Evolutionary conservation across 2,113 vertebrate genomes (phyloP).

Genomic region (Onychorhynchus coronatus): DNA sequence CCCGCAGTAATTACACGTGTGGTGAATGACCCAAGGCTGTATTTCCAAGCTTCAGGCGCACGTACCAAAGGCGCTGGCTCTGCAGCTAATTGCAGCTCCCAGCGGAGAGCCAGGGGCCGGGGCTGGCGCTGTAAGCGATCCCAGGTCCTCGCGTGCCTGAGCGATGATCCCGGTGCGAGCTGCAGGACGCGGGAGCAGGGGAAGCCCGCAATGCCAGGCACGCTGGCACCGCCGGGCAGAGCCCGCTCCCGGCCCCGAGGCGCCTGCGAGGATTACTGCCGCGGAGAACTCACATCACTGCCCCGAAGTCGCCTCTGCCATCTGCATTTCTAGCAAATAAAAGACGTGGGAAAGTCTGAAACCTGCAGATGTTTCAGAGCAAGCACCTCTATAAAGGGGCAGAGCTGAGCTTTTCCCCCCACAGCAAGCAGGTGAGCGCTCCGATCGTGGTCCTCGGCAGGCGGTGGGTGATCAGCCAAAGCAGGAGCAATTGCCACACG

Average conservation of each 20-base stretch:
- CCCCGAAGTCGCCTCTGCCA: accelerated
- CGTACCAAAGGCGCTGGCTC: not conserved
- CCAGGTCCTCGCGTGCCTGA: not conserved
- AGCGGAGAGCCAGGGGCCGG: not conserved
- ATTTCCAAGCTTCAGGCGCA: not conserved
- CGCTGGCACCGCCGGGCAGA: accelerated
- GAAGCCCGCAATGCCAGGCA: not conserved
- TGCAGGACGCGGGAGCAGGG: accelerated
- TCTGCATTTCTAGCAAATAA: accelerated
- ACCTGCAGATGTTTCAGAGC: not conserved
- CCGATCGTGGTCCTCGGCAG: not conserved
- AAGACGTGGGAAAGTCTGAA: not conserved
- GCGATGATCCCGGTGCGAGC: not conserved
- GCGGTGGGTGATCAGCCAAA: not conserved
- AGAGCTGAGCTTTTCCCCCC: not conserved
- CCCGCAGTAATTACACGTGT: not conserved
- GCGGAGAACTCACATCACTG: not conserved
- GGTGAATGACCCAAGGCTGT: not conserved
- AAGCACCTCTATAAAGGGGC: not conserved
- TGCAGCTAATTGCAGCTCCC: not conserved
- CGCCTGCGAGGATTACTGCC: not conserved
- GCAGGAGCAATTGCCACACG: not conserved
- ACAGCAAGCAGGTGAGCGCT: accelerated
- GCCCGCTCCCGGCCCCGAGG: not conserved
- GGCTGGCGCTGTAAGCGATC: not conserved